Conservation (phyloP, 2,888 invertebrate genomes). For the Trichopoda pennipes region DNA sequence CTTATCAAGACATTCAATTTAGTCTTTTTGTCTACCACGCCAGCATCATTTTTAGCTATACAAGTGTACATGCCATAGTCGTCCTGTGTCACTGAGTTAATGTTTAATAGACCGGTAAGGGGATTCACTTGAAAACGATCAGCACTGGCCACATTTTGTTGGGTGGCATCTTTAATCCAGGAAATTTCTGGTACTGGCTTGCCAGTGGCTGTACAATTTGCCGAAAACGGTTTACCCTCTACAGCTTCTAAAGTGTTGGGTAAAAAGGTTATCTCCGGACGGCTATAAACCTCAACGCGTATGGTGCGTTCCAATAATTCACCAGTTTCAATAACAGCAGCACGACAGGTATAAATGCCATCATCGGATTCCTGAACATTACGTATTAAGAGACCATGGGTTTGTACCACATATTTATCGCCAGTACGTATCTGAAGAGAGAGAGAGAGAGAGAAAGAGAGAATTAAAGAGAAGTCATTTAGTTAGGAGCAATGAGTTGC, state of each 20-base stretch:
- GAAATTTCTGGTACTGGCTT: constrained; percentile 91
- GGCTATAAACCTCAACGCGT: constrained; percentile 89
- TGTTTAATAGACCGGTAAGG: constrained; percentile 86
- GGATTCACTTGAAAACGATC: constrained; percentile 85
- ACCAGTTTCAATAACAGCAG: constrained; percentile 91
- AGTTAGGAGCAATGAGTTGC: constrained; percentile 69
- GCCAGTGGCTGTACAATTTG: constrained; percentile 89
- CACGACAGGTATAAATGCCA: constrained; percentile 92
- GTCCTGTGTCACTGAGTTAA: constrained; percentile 87
- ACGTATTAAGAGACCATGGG: constrained; percentile 89
- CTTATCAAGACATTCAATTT: constrained; percentile 88
- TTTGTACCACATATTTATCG: constrained; percentile 87
- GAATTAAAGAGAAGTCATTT: neutral
- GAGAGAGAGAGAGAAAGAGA: too few species aligned
- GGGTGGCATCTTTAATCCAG: constrained; percentile 90
- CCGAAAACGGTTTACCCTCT: constrained; percentile 89
- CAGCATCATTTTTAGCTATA: constrained; percentile 90
- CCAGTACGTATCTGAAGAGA: constrained; percentile 84
- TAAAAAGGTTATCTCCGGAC: constrained; percentile 86
- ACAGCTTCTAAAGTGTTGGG: constrained; percentile 85
- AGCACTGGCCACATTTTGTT: constrained; percentile 87
- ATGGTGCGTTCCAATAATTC: constrained; percentile 89
- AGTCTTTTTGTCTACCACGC: constrained; percentile 85
- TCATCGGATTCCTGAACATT: constrained; percentile 91
- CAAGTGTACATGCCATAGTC: constrained; percentile 92